Conservation (phyloP, 2,888 invertebrate genomes). For the Eristalinus aeneus region DNA sequence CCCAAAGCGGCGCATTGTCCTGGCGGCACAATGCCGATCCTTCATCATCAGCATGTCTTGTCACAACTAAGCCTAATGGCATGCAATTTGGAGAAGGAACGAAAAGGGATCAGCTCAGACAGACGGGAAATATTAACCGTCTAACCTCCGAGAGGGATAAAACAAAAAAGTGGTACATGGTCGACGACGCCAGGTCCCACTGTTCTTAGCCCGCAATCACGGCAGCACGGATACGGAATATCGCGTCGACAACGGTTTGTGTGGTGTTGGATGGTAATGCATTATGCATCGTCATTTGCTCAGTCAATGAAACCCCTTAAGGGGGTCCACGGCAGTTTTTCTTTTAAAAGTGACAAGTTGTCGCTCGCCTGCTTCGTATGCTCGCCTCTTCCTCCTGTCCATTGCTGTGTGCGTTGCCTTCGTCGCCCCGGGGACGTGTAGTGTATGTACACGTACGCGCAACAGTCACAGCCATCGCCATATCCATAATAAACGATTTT, state of each 20-base stretch:
- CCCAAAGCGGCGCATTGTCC: neutral
- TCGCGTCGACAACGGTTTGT: constrained; percentile 26
- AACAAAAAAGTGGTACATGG: neutral
- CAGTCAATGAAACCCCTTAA: constrained; percentile 61
- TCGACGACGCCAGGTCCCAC: constrained; percentile 17
- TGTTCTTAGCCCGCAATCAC: constrained; percentile 25
- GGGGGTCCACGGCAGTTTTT: constrained; percentile 54
- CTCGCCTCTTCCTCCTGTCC: neutral
- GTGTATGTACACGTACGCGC: constrained; percentile 2
- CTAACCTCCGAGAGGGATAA: neutral
- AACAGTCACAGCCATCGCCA: constrained; percentile 14
- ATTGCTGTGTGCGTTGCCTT: neutral
- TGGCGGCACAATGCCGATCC: neutral
- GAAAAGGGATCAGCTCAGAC: neutral
- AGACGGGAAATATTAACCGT: neutral
- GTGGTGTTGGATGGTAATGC: constrained; percentile 64
- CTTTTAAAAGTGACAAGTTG: constrained; percentile 62
- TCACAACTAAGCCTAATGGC: neutral
- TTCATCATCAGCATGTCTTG: neutral
- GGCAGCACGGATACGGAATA: constrained; percentile 8
- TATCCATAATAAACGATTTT: constrained; percentile 69
- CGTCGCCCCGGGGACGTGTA: constrained; percentile 48
- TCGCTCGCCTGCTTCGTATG: constrained; percentile 24
- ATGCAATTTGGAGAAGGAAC: neutral
- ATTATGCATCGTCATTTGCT: constrained; percentile 67